Conservation (phyloP, 2,888 invertebrate species). For the Archaeoteleia sp. region DNA sequence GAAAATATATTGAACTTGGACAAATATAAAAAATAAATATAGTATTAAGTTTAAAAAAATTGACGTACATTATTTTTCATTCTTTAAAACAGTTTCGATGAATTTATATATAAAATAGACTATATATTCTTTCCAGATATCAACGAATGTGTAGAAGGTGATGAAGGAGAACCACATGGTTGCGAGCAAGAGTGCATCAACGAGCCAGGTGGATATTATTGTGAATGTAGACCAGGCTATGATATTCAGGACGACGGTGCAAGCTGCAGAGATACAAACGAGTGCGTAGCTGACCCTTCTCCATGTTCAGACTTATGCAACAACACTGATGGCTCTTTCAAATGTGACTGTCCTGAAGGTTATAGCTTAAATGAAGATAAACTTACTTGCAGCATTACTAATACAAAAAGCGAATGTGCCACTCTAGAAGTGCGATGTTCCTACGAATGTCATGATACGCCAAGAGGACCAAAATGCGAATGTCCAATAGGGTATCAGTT, state of each 20-base stretch:
- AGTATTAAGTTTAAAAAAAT: no score
- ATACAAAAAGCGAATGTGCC: constrained; percentile 58
- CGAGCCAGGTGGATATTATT: constrained; percentile 73
- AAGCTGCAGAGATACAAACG: constrained; percentile 68
- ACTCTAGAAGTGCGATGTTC: constrained; percentile 57
- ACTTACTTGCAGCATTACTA: constrained; percentile 55
- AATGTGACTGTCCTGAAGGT: constrained; percentile 76
- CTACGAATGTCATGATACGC: constrained; percentile 65
- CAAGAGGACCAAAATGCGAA: constrained; percentile 73
- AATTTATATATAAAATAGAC: constrained; percentile 9
- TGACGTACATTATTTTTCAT: neutral
- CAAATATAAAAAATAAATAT: no score
- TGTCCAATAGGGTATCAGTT: constrained; percentile 77
- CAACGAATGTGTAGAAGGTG: constrained; percentile 77
- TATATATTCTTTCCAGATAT: constrained; percentile 73
- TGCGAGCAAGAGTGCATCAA: constrained; percentile 76
- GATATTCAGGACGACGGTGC: constrained; percentile 67
- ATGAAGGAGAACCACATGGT: constrained; percentile 75
- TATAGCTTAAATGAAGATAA: constrained; percentile 60
- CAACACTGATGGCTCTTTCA: constrained; percentile 65
- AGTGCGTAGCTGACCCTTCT: constrained; percentile 60
- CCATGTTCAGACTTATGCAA: constrained; percentile 66
- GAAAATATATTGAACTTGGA: no score
- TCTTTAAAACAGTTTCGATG: neutral
- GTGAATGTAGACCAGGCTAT: constrained; percentile 72